Evolutionary conservation across 2,113 vertebrate species (phyloP), one percentile per base, ranked within the genome.

Genomic region (Ceyx cyanopectus): DNA sequence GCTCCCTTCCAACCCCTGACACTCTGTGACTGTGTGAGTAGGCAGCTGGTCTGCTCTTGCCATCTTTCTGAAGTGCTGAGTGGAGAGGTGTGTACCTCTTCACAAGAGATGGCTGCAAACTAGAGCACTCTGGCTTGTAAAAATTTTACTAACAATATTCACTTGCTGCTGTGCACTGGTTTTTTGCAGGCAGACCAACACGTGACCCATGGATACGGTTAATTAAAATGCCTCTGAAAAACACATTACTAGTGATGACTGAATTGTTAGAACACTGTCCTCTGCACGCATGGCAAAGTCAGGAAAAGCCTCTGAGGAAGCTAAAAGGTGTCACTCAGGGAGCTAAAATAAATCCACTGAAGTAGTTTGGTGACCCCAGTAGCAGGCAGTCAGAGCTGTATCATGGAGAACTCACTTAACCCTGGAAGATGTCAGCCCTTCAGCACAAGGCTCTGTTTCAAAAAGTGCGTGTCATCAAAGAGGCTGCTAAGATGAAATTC

Each of bases 381-480:
- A 92, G 58, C 54, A 95, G 50, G 43, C 75, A 79, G 69, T 30
- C n/a, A 74, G 45, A 84, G 26, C 41, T 72, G 9, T 20, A 18
- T 61, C 81, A 85, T 76, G n/a, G 41, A 85, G 79, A 27, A 20
- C 27, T 60, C 81, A 66, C 70, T 94, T 95, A 89, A 87, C 81
- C 75, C 63, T 80, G 67, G 58, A 87, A 80, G 40, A 75, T 61
- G 65, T 81, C 74, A 53, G 57, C 85, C 48, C 17, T 16, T 43
- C 83, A 88, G 48, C 66, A 84, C 20, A 69, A 62, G 67, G 46
- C 58, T 76, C 58, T 89, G 30, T 82, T 95, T 94, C 30, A 92
- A 85, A 91, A 95, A 37, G 12, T 15, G 8, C 41, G 40, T n/a
- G 46, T n/a, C 75, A 89, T 74, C 63, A 85, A 89, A 89, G 72